Evolutionary conservation across 2,888 invertebrate genomes (phyloP), one percentile per base, ranked within the genome.

Genomic region (Syritta pipiens): DNA sequence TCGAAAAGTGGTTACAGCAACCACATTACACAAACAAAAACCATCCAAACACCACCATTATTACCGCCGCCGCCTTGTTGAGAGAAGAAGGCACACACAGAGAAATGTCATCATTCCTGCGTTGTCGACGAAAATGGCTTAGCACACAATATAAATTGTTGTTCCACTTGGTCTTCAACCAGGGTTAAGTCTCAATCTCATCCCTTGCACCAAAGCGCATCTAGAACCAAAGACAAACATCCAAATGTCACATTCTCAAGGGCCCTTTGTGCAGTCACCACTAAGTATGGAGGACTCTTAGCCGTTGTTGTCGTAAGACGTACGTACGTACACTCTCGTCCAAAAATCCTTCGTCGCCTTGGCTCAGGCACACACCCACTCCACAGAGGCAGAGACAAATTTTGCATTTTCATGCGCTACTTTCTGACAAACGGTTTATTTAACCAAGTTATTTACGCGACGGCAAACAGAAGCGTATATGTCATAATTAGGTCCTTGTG

Each of bases 381-480:
- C 9, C n/a, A 9, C 12, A 24, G 12, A 4, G 19, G 60, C 53
- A 44, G 37, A 57, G 53, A 65, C 59, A 71, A 46, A 57, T 65
- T 65, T 65, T 59, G 17, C 63, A 65, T 59, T 69, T 42, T 19
- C n/a, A 51, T 69, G 26, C 51, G 59, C 62, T 63, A 35, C 40
- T 37, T n/a, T 40, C 48, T 67, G 77, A 71, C 53, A 65, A 77
- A 77, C 60, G 71, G 77, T 77, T 71, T 77, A 71, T 77, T 77
- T 77, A 71, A 55, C 65, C 37, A 48, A 77, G 65, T 77, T 77
- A 71, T 77, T 77, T 77, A 55, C 77, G 77, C 67, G 77, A 67
- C 53, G 71, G 53, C 60, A 77, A 77, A 77, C 77, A 77, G 77
- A 77, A 71, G 60, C 77, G 35, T 60, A 71, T 77, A 77, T 77